Evolutionary conservation across 23 tunicate species (phyloP).

Genomic region (Ciona savignyi): DNA sequence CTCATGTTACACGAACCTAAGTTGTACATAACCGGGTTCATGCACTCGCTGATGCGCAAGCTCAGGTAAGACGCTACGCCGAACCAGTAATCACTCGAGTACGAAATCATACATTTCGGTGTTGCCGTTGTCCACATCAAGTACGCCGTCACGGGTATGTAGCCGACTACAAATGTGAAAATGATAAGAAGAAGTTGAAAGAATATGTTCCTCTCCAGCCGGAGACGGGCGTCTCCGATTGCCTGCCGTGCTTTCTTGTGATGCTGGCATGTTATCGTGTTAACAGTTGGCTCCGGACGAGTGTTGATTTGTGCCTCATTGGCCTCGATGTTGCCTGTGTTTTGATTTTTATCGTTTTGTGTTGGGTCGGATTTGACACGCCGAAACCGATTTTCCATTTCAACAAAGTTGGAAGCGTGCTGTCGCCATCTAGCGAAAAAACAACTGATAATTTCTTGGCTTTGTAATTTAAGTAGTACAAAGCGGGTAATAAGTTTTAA

Average conservation of each 20-base stretch:
- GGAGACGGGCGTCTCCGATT: not conserved
- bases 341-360: too few relatives aligned
- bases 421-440: not conserved
- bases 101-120: not conserved
- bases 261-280: not conserved
- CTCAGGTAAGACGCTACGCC: slow-evolving; percentile 76
- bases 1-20: slow-evolving; percentile 68
- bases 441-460: not conserved
- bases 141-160: slow-evolving; percentile 55
- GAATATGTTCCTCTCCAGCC: slow-evolving; percentile 24
- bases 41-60: slow-evolving; percentile 71
- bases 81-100: slow-evolving; percentile 66
- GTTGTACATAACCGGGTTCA: slow-evolving; percentile 90
- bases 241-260: not conserved
- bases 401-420: not conserved
- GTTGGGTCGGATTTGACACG: too few relatives aligned
- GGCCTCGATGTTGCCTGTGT: too few relatives aligned
- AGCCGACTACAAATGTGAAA: slow-evolving; percentile 50
- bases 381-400: too few relatives aligned
- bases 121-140: slow-evolving; percentile 64
- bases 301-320: too few relatives aligned
- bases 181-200: slow-evolving; percentile 50
- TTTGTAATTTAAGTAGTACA: not conserved
- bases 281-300: not conserved
- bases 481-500: too few relatives aligned